Percentiles rank a stretch among this genome's conserved stretches.
phyloP scores from a whole-genome alignment of 2,888 invertebrate genomes.

The Tiliacea citrago region DNA sequence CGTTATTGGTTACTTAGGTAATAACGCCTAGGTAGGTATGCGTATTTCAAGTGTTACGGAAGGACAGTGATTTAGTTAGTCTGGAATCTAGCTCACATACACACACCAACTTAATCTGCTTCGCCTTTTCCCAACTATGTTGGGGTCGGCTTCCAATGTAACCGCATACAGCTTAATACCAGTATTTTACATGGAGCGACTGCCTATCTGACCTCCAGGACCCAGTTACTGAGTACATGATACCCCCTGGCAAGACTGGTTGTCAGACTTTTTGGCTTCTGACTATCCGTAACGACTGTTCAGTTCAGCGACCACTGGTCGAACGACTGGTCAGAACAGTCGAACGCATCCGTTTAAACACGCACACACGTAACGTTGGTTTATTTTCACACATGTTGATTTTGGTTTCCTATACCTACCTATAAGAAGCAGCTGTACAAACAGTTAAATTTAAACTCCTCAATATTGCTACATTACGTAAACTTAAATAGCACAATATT shows the following conservation, averaged over 20 bases:
- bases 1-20: neutral
- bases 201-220: too few species aligned
- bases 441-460: neutral
- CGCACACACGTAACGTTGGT: neutral
- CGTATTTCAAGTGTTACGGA: neutral
- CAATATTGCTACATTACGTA: conserved; percentile 8
- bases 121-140: too few species aligned
- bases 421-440: conserved; percentile 17
- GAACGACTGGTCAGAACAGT: too few species aligned
- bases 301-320: too few species aligned
- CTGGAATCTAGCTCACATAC: neutral
- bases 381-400: too few species aligned
- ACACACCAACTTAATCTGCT: neutral
- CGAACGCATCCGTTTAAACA: neutral
- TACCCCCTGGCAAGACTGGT: too few species aligned
- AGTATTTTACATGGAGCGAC: too few species aligned
- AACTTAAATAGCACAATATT: neutral
- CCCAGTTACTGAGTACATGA: too few species aligned
- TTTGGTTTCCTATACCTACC: neutral
- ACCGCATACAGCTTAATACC: too few species aligned
- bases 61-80: neutral
- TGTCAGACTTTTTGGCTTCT: too few species aligned
- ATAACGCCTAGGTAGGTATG: neutral
- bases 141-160: too few species aligned
- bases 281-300: too few species aligned